phyloP scores from a whole-genome alignment of 2,797 vertebrate species.

The Pelochelys cantorii region DNA sequence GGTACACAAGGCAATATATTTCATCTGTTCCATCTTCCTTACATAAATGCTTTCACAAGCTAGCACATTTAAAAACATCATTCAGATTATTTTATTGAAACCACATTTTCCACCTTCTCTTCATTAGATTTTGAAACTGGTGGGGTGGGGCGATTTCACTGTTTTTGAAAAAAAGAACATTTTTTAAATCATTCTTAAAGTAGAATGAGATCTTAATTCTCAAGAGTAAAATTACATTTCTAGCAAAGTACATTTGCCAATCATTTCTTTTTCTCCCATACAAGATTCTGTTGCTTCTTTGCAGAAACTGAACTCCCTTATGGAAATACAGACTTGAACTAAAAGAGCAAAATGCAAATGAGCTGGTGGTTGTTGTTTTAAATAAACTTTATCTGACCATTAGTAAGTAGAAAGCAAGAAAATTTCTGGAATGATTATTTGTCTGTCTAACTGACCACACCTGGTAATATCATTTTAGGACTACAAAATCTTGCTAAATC shows the following conservation, averaged over 20 bases:
- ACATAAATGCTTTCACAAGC: neutral
- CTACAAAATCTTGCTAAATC: neutral
- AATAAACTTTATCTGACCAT: neutral
- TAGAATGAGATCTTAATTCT: neutral
- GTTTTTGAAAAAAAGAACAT: neutral
- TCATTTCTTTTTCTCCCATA: neutral
- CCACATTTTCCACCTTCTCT: neutral
- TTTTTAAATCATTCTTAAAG: neutral
- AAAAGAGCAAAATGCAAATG: neutral
- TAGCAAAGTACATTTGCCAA: neutral
- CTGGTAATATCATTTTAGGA: accelerated
- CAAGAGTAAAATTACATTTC: neutral
- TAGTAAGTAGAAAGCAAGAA: neutral
- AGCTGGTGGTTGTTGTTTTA: neutral
- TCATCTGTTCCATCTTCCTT: neutral
- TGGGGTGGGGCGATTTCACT: neutral
- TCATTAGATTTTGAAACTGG: neutral
- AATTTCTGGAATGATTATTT: neutral
- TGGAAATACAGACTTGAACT: neutral
- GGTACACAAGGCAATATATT: neutral
- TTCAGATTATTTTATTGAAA: neutral
- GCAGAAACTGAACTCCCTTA: neutral
- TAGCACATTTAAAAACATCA: neutral
- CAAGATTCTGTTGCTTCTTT: neutral
- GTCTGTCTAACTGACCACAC: accelerated